Evolutionary conservation across 2,888 invertebrate species (phyloP), one percentile per base, ranked within the genome.

Genomic region (Phoenoteleia sp.): DNA sequence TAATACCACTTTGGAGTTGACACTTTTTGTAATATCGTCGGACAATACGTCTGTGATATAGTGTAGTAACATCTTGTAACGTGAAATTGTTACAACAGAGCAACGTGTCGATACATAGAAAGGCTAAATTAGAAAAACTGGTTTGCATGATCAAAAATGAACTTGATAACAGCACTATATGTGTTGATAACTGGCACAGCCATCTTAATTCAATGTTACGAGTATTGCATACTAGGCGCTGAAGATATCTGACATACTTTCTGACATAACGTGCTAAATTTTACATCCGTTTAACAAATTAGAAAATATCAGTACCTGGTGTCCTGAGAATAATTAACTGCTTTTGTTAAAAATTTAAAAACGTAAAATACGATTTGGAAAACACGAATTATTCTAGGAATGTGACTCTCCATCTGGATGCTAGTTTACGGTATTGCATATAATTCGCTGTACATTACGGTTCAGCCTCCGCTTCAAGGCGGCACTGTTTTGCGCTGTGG

Each of bases 321-420:
- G n/a, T n/a, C n/a, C n/a, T n/a, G n/a, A n/a, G n/a, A n/a, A n/a
- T n/a, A n/a, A n/a, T n/a, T n/a, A n/a, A n/a, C n/a, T n/a, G n/a
- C n/a, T n/a, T n/a, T n/a, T n/a, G 39, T n/a, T 2, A 15, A 39
- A 49, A 3, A 23, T 49, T 23, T 4, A 3, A 15, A 19, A 58
- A 1, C 19, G 19, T 2, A 27, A 60, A 27, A 49, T 42, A 52
- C 36, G 45, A 62, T 83, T 85, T 76, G 81, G 80, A 85, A 87
- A 87, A 84, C 85, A 80, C 87, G 88, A 88, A 87, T 89, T 88
- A 90, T 91, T 87, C 79, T 62, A 85, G 85, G 90, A 91, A 90
- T 90, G 89, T 88, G 85, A 86, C 86, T 72, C 88, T 85, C 85
- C 79, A 86, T 86, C 84, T 87, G 76, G 84, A 79, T 75, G 84